Evolutionary conservation across 2,113 vertebrate species (phyloP).

Genomic region (Numenius arquata): DNA sequence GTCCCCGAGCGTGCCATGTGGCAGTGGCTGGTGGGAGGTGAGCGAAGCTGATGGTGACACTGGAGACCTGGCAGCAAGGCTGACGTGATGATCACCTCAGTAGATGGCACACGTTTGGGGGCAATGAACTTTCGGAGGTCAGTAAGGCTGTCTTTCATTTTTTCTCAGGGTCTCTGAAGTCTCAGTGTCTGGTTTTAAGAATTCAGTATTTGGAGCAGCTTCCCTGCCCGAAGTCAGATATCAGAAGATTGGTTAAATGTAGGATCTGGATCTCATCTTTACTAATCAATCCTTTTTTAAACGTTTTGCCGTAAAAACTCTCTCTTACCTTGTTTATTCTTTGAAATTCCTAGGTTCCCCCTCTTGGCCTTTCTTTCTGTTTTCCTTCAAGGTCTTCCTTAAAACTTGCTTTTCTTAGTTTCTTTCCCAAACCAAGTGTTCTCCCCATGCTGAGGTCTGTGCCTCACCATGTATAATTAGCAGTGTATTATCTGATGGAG

Average conservation of each 20-base stretch:
- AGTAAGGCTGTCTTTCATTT: not conserved
- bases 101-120: not conserved
- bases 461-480: constrained; percentile 9
- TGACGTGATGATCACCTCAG: not conserved
- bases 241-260: not conserved
- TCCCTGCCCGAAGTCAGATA: not conserved
- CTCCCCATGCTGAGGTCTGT: not conserved
- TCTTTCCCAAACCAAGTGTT: not conserved
- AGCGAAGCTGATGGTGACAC: not conserved
- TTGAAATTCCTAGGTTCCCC: not conserved
- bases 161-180: not conserved
- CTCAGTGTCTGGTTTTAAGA: not conserved
- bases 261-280: not conserved
- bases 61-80: not conserved
- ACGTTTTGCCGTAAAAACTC: not conserved
- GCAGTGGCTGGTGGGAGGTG: not conserved
- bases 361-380: not conserved
- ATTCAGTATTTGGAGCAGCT: not conserved
- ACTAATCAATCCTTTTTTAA: not conserved
- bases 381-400: not conserved
- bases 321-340: not conserved
- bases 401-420: not conserved
- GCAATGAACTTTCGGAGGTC: not conserved
- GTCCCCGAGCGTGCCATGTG: accelerated
- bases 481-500: not conserved